Evolutionary conservation across 2,113 vertebrate genomes (phyloP), one percentile per base, ranked within the genome.

Genomic region (Pedionomus torquatus): DNA sequence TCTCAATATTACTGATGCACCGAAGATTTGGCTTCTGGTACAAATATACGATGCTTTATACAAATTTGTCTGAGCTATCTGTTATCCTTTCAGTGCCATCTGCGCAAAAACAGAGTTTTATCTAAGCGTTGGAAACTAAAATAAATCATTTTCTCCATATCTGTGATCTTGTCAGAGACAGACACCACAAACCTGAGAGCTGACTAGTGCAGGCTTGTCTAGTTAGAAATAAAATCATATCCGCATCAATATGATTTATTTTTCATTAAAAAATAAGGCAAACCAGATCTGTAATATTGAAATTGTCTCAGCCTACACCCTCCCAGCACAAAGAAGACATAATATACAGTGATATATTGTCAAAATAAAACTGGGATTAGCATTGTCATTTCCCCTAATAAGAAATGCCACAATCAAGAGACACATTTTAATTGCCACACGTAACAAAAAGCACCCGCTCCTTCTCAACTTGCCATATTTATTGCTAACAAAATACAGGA

Each of bases 121-220:
- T 93, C 95, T 87, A 41, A 83, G 93, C 39, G 3, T 0, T 92
- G 80, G 92, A 84, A 93, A 90, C 76, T 61, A 88, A 94, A 96
- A 96, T 92, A 96, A 93, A 95, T 97, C 17, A 95, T 97, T 92
- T 92, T 75, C 87, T 95, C 88, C 4, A 0, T 92, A 95, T 92
- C 95, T 90, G 76, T 58, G 65, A 95, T 97, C 90, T 75, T 69
- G 77, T 44, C 8, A 2, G 90, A 97, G 92, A 93, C 95, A 95
- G 94, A 96, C 37, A 26, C 93, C 90, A 94, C 95, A 95, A 88
- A 94, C 87, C 82, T 12, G 39, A 93, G 83, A 79, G 91, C 86
- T 95, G 91, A 74, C 95, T 80, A 91, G 96, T 87, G 83, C 93
- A 87, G 91, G 84, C 96, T 95, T 93, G 96, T 91, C 91, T 95